Evolutionary conservation across 2,888 invertebrate species (phyloP), one percentile per base, ranked within the genome.

Genomic region (Automeris io): DNA sequence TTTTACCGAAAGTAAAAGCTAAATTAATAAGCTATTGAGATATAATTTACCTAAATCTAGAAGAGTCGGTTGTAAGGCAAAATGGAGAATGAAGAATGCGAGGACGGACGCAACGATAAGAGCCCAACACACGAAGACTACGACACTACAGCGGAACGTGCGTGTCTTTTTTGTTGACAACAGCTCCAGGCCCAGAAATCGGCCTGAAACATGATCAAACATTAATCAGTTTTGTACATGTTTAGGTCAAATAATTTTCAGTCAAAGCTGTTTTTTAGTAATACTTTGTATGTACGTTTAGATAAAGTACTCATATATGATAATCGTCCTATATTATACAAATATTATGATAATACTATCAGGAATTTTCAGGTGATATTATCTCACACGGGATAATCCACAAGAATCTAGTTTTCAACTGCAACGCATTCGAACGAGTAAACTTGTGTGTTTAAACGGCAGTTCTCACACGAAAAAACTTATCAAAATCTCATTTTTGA

Each of bases 51-150:
- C 82, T 70, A 81, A 57, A 42, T 82, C 74, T 40, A 78, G 61
- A 29, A 73, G 70, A 2, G 44, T 51, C 39, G 53, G 58, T 9
- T 56, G 52, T 41, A 71, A 47, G 12, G 61, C 61, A 47, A 63
- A 57, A 47, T 61, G 54, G 55, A 75, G 47, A 46, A 80, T 61
- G 61, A 71, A 68, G 59, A 71, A 47, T 31, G 66, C 61, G 35
- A 83, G 66, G 22, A 62, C 72, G n/a, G 56, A 56, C 26, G 72
- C 70, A 12, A 81, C 72, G 22, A 78, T 47, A 41, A 81, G 54
- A 9, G 79, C 68, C 80, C 83, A 85, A 63, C 82, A 82, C 45
- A 80, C 74, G 67, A 76, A 83, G 46, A 85, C 78, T 1, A 75
- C 80, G 33, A 82, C 73, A 56, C 81, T 77, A 69, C 82, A 82